Conservation (phyloP, 2,797 vertebrate species). For the Sphaeramia orbicularis region DNA sequence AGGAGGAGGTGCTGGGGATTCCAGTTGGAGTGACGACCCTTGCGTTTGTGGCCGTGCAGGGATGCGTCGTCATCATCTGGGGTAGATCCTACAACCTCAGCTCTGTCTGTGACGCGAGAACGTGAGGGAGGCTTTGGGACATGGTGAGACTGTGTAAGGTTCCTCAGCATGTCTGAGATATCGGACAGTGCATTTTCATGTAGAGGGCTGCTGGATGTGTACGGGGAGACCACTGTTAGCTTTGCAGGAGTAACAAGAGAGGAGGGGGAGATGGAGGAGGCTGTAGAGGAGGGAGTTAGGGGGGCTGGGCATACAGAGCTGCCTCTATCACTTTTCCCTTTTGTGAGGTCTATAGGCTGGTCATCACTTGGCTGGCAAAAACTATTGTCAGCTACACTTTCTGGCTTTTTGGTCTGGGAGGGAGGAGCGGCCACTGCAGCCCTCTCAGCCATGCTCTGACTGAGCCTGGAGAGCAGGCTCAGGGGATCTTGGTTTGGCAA, state of each 20-base stretch:
- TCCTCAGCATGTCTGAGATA: constrained; percentile 99
- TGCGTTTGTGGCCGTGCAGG: constrained; percentile 93
- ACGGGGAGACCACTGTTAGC: constrained; percentile 90
- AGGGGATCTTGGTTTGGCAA: constrained; percentile 95
- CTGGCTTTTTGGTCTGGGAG: constrained; percentile 89
- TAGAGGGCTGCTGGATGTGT: constrained; percentile 94
- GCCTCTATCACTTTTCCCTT: constrained; percentile 94
- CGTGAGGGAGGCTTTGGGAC: constrained; percentile 90
- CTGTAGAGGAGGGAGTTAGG: constrained; percentile 91
- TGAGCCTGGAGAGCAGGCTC: constrained; percentile 98
- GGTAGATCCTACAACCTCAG: constrained; percentile 89
- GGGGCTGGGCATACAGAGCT: constrained; percentile 90
- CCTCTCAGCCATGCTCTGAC: constrained; percentile 97
- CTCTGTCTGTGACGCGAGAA: constrained; percentile 91
- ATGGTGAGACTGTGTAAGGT: constrained; percentile 94
- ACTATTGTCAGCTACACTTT: constrained; percentile 84
- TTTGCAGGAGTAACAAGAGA: constrained; percentile 91
- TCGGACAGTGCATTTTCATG: constrained; percentile 98
- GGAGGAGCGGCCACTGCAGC: constrained; percentile 93
- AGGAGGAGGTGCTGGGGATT: constrained; percentile 99
- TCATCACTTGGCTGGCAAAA: constrained; percentile 93
- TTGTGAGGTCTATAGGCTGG: constrained; percentile 99
- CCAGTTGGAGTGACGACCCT: constrained; percentile 99
- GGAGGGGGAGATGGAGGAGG: constrained; percentile 90
- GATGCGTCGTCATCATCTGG: constrained; percentile 91